These are phyloP conservation scores for Rhineura floridana DNA, from an alignment of 2,113 vertebrate genomes.

Conservation along the genomic window DNA sequence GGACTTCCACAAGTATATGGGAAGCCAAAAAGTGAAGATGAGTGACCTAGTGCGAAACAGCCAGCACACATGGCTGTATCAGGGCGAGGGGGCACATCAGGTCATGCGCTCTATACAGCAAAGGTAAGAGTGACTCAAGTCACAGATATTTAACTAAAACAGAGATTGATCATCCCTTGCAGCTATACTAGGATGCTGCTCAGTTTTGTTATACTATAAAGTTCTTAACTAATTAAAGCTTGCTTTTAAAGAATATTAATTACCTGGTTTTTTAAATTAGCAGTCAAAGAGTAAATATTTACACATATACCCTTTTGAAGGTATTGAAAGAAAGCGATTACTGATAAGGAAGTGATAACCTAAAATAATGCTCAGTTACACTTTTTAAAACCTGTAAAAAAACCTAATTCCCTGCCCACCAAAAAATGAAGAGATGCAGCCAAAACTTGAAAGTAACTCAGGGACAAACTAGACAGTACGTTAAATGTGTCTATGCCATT, in stretches of 20 bases:
- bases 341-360: background rate
- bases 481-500: background rate
- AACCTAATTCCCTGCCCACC: background rate
- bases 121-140: constrained; percentile 74
- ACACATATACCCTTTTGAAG: background rate
- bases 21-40: constrained; percentile 77
- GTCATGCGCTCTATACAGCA: constrained; percentile 87
- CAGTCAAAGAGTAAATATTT: background rate
- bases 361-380: background rate
- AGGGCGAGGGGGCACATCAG: constrained; percentile 90
- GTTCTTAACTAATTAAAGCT: background rate
- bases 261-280: background rate
- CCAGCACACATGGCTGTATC: constrained; percentile 92
- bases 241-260: background rate
- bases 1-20: constrained; percentile 83
- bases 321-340: background rate
- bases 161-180: background rate
- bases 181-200: background rate
- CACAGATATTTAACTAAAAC: background rate
- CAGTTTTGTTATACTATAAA: background rate
- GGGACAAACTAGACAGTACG: background rate
- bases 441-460: background rate
- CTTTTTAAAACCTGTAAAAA: background rate
- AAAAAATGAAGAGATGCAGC: background rate
- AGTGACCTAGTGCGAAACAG: constrained; percentile 86